Percentiles rank a stretch among this genome's conserved stretches.
Evolutionary conservation across 2,113 vertebrate species (phyloP).

Genomic region (Calidris pygmaea): DNA sequence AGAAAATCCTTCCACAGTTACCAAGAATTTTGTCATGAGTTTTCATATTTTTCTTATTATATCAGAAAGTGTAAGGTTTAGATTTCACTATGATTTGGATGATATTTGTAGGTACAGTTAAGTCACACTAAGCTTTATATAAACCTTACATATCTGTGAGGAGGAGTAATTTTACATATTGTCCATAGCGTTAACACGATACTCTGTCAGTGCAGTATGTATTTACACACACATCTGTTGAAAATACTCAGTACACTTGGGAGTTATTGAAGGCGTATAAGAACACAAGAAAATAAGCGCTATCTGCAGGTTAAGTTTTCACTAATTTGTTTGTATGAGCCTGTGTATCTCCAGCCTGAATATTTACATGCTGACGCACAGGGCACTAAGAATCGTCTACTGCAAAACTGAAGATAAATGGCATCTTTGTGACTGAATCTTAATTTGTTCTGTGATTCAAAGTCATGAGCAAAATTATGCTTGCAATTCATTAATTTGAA

Average conservation of each 20-base stretch:
- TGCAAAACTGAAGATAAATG: slow-evolving; percentile 56
- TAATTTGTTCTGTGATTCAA: slow-evolving; percentile 63
- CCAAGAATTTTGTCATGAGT: not conserved
- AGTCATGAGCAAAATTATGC: slow-evolving; percentile 58
- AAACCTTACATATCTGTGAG: not conserved
- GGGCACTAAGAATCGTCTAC: not conserved
- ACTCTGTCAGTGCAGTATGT: not conserved
- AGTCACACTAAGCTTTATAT: not conserved
- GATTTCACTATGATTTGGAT: not conserved
- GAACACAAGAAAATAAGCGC: not conserved
- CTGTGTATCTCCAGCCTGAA: not conserved
- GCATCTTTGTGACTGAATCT: slow-evolving; percentile 58
- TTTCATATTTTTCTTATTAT: not conserved
- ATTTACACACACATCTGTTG: not conserved
- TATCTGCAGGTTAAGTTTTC: not conserved
- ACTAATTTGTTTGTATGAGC: not conserved
- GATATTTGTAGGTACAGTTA: not conserved
- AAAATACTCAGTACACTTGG: not conserved
- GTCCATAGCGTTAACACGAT: not conserved
- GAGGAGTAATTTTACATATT: not conserved
- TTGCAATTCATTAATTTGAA: slow-evolving; percentile 64
- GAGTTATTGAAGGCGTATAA: not conserved
- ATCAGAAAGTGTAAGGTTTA: not conserved
- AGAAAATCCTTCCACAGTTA: not conserved
- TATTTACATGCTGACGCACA: not conserved